A percentile compares a stretch with the other conserved stretches of the same genome.
phyloP scores from a whole-genome alignment of 2,888 invertebrate genomes.

The Ichneumoninae sp. region DNA sequence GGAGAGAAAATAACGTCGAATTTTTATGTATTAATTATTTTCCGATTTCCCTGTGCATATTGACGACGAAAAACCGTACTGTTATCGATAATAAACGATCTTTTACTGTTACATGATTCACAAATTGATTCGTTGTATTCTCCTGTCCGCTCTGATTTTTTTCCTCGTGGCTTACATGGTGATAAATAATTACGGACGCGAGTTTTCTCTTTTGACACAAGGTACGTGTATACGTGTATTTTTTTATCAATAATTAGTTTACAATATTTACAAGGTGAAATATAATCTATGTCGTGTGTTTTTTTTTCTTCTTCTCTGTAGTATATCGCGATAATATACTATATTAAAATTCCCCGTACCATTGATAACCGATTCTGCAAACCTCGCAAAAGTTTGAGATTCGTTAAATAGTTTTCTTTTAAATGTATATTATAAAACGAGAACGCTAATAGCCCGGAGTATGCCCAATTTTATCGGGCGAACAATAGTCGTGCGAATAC shows the following conservation, averaged over 20 bases:
- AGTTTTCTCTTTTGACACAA: constrained; percentile 46
- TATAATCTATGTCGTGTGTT: constrained; percentile 50
- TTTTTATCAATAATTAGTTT: constrained; percentile 74
- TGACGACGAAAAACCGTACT: constrained; percentile 68
- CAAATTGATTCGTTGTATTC: constrained; percentile 23
- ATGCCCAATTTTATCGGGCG: constrained; percentile 49
- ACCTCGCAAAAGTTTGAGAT: constrained; percentile 32
- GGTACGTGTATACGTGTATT: constrained; percentile 64
- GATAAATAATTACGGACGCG: constrained; percentile 9
- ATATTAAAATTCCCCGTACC: constrained; percentile 46
- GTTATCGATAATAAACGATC: constrained; percentile 76
- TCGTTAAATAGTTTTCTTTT: constrained; percentile 21
- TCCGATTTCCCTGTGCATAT: constrained; percentile 41
- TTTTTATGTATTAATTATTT: constrained; percentile 8
- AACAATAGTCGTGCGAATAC: constrained; percentile 30
- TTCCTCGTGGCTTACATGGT: not conserved
- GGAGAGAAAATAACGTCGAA: not conserved
- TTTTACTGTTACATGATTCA: constrained; percentile 73
- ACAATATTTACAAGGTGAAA: constrained; percentile 79
- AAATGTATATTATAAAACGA: constrained; percentile 50
- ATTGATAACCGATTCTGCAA: constrained; percentile 27
- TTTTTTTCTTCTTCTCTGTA: not conserved
- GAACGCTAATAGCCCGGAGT: constrained; percentile 56
- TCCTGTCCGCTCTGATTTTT: not conserved
- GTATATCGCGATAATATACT: constrained; percentile 8